Evolutionary conservation across 2,888 invertebrate species (phyloP).

Genomic region (Rhimphoctona megacephalus): DNA sequence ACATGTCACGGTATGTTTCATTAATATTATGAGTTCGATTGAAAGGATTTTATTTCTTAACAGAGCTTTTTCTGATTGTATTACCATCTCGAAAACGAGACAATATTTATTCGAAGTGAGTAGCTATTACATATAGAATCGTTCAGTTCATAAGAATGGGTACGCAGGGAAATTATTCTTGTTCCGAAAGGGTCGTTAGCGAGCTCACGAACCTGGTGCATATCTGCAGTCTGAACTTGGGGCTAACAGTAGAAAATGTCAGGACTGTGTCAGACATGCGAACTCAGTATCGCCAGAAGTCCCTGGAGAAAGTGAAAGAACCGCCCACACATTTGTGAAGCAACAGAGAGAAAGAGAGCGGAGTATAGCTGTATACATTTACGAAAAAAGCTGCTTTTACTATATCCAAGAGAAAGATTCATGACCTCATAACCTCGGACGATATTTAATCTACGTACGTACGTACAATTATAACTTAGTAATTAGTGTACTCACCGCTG

Average conservation of each 20-base stretch:
- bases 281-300: constrained; percentile 3
- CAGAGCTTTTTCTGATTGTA: neutral
- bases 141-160: constrained; percentile 49
- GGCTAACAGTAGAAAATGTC: constrained; percentile 56
- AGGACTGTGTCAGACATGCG: constrained; percentile 42
- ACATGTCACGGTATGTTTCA: too few species aligned
- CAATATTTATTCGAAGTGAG: constrained; percentile 61
- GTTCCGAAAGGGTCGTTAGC: constrained; percentile 17
- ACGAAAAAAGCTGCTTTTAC: constrained; percentile 23
- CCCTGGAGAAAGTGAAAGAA: constrained; percentile 27
- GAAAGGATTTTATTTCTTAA: neutral
- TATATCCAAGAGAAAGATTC: neutral
- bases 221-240: constrained; percentile 43
- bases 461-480: constrained; percentile 54
- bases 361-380: neutral
- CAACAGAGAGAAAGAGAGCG: neutral
- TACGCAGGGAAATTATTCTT: constrained; percentile 66
- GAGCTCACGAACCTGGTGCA: constrained; percentile 12
- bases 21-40: neutral
- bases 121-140: constrained; percentile 58
- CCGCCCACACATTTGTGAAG: constrained; percentile 3
- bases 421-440: constrained; percentile 11
- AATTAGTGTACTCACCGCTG: constrained; percentile 73
- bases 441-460: constrained; percentile 35
- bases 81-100: constrained; percentile 44